Percentiles rank a stretch among this genome's conserved stretches.
Conservation (phyloP, 2,888 invertebrate species). For the Sphecodes monilicornis region DNA sequence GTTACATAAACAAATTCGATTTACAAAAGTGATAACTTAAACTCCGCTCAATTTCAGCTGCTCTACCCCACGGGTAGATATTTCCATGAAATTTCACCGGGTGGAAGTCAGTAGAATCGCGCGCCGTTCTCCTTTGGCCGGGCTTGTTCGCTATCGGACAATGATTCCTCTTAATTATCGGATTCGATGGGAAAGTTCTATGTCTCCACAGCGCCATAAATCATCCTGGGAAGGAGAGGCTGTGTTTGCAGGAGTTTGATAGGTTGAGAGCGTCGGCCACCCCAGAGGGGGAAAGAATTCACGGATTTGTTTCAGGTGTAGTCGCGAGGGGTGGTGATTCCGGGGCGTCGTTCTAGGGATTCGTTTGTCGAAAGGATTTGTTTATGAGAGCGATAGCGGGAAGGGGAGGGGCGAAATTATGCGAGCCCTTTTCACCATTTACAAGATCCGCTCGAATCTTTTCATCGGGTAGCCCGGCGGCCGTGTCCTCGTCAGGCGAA, state of each 20-base stretch:
- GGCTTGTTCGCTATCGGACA: constrained; percentile 15
- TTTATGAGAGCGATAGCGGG: neutral
- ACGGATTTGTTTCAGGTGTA: constrained; percentile 24
- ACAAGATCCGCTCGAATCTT: neutral
- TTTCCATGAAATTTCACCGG: neutral
- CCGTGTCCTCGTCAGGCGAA: neutral
- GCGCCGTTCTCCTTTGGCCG: neutral
- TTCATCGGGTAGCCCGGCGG: neutral
- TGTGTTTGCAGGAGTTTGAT: constrained; percentile 45
- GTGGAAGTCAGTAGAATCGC: neutral
- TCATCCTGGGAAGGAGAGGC: constrained; percentile 34
- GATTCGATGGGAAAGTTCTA: constrained; percentile 25
- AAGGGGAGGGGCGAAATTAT: neutral
- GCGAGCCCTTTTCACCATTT: neutral
- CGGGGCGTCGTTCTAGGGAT: neutral
- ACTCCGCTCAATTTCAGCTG: neutral
- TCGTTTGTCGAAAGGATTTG: constrained; percentile 38
- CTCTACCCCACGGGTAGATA: neutral
- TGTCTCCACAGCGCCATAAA: constrained; percentile 31
- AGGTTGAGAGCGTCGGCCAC: constrained; percentile 1
- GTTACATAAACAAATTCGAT: too few species aligned
- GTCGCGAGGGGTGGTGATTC: neutral
- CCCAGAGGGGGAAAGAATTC: constrained; percentile 18
- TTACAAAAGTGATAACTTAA: too few species aligned
- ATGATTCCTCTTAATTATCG: constrained; percentile 55